Evolutionary conservation across 1,140 invertebrate species (phyloP), one percentile per base, ranked within the genome.

Genomic region (Cataglyphis hispanica): DNA sequence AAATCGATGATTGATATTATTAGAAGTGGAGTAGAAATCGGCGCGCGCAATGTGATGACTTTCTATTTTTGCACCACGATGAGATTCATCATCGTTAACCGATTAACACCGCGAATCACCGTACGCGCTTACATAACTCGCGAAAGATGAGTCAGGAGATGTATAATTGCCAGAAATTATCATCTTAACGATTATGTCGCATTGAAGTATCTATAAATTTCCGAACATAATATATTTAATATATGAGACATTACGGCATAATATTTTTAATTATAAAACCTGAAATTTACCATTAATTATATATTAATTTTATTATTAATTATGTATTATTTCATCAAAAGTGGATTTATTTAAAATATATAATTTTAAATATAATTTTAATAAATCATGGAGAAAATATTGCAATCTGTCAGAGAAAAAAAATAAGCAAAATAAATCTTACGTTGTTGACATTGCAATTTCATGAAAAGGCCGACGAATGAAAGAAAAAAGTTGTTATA

Each of bases 121-220:
- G 37, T 31, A 53, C 31, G 43, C 34, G 56, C 66, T 87, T 87
- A 83, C 70, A 61, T 86, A 88, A 88, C 27, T 56, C 72, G 85
- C 53, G 53, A 67, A 50, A 43, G 19, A 22, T 87, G 85, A 83
- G 69, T 84, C 86, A 76, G 16, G 53, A 43, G 31, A 11, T 25
- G 27, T 34, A 46, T 56, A 67, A 87, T 69, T 87, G 86, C 86
- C 85, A 87, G 76, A 87, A 69, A 87, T 50, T 27, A 16, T 53
- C 31, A 16, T 22, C 37, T 58, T 19, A 58, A 2, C 22, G 10
- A 27, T 64, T 40, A 11, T 22, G 50, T 16, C 58, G 66, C 34
- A 25, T 19, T 0, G 27, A 46, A 58, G 16, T n/a, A n/a, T n/a
- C n/a, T 27, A 11, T 34, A 40, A 1, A 22, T n/a, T 13, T 74